Percentiles rank a stretch among this genome's conserved stretches.
phyloP scores from a whole-genome alignment of 2,797 vertebrate species.

The Pelobates cultripes region DNA sequence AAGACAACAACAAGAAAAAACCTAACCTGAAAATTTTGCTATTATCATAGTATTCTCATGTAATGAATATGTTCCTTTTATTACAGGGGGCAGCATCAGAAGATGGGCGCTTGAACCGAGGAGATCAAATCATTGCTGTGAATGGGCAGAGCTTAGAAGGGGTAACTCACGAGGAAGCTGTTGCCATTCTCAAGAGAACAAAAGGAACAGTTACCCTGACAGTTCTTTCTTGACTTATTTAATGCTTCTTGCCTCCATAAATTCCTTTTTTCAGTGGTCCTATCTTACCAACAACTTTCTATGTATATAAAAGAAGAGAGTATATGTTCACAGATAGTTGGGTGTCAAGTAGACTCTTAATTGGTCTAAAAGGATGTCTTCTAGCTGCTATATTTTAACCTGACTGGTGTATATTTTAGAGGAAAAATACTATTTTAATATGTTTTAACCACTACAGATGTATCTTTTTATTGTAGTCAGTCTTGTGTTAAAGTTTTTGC shows the following conservation, averaged over 20 bases:
- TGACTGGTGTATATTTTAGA: conserved; percentile 12
- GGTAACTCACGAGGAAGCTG: conserved; percentile 94
- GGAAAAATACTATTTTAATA: conserved; percentile 6
- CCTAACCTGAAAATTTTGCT: too few species aligned
- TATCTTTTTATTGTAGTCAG: neutral
- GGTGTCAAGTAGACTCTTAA: conserved; percentile 6
- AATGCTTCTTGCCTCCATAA: neutral
- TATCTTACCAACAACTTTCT: too few species aligned
- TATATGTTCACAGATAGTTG: neutral
- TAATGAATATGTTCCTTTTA: neutral
- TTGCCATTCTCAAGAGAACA: conserved; percentile 92
- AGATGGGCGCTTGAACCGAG: conserved; percentile 92
- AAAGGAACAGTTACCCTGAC: conserved; percentile 92
- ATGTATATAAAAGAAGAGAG: neutral
- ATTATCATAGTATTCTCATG: neutral
- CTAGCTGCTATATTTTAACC: conserved; percentile 39
- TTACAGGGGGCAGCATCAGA: conserved; percentile 93
- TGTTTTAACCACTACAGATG: conserved; percentile 15
- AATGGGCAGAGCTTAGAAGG: conserved; percentile 93
- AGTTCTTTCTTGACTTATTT: conserved; percentile 82
- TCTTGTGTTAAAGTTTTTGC: neutral
- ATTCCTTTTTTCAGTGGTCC: neutral
- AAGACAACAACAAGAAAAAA: too few species aligned
- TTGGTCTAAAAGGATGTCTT: conserved; percentile 24
- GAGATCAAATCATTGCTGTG: conserved; percentile 96